Evolutionary conservation across 1,140 invertebrate species (phyloP), one percentile per base, ranked within the genome.

Genomic region (Nasonia longicornis): DNA sequence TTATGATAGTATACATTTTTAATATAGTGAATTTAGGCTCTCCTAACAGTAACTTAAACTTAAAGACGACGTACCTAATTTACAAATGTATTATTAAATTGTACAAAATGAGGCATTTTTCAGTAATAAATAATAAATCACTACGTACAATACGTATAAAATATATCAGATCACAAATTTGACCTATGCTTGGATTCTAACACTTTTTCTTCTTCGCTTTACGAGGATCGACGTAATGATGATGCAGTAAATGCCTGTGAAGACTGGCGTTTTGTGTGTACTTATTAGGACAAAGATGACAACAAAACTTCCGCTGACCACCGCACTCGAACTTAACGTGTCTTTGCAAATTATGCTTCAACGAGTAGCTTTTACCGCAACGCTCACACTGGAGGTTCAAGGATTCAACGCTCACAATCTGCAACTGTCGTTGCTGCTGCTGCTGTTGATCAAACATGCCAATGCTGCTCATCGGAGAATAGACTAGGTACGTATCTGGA

Each of bases 251-350:
- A 67, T 91, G 90, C 7, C 90, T 87, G 12, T 87, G 86, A 6
- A 92, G 80, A 67, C 90, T 90, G 73, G 86, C 86, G 11, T 89
- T 90, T 22, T 90, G 88, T 3, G 88, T 90, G 84, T 92, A 92
- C 72, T 87, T 88, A 79, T 90, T 90, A 16, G 87, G 86, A 81
- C 91, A 92, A 8, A 89, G 82, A 26, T 87, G 82, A 79, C 91
- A 92, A 6, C 84, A 83, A 77, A 92, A 93, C 84, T 89, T 87
- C 22, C 91, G 86, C 63, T 89, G 87, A 38, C 88, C 90, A 45
- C 90, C 91, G 83, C 92, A 93, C 81, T 93, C 92, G 80, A 90
- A 93, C 14, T 89, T 89, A 29, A 90, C 87, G 82, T 93, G 92
- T 58, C 91, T 88, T n/a, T 87, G 85, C 7, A 92, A 83, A 70